Conservation (phyloP, 2,888 invertebrate species). For the Fissipunctia ypsillon region DNA sequence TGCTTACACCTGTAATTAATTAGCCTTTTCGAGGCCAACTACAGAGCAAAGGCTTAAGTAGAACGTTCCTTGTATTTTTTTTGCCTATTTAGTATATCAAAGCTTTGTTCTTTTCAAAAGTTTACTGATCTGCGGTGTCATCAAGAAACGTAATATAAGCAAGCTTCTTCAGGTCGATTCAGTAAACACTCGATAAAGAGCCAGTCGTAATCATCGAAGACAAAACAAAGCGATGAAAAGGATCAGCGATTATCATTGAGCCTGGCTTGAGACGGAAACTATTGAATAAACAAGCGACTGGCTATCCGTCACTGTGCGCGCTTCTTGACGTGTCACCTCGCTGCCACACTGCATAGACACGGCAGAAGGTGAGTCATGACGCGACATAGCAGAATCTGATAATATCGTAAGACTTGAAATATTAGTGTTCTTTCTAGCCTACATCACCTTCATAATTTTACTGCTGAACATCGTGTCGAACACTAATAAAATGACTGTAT, state of each 20-base stretch:
- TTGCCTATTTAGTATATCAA: not conserved
- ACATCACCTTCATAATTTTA: constrained; percentile 22
- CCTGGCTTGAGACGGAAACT: constrained; percentile 67
- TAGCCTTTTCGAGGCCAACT: not conserved
- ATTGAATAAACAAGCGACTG: constrained; percentile 75
- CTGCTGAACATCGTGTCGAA: constrained; percentile 31
- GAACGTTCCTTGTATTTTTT: not conserved
- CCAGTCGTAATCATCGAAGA: constrained; percentile 60
- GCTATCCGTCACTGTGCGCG: constrained; percentile 67
- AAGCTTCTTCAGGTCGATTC: constrained; percentile 25
- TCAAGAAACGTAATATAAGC: constrained; percentile 41
- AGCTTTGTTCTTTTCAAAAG: constrained; percentile 5
- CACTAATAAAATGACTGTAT: constrained; percentile 32
- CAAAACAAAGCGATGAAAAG: constrained; percentile 67
- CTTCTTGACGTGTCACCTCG: constrained; percentile 58
- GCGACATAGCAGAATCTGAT: not conserved
- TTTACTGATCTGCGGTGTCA: constrained; percentile 19
- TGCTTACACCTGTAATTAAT: not conserved
- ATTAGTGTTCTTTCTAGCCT: not conserved
- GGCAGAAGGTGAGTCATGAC: constrained; percentile 45
- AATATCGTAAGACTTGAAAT: not conserved
- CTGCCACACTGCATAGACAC: constrained; percentile 15
- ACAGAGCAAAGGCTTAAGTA: not conserved
- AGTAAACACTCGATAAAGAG: constrained; percentile 52
- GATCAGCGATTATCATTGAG: constrained; percentile 62